A percentile compares a stretch with the other conserved stretches of the same genome.
phyloP scores from a whole-genome alignment of 2,113 vertebrate genomes.

The Phaethornis superciliosus region DNA sequence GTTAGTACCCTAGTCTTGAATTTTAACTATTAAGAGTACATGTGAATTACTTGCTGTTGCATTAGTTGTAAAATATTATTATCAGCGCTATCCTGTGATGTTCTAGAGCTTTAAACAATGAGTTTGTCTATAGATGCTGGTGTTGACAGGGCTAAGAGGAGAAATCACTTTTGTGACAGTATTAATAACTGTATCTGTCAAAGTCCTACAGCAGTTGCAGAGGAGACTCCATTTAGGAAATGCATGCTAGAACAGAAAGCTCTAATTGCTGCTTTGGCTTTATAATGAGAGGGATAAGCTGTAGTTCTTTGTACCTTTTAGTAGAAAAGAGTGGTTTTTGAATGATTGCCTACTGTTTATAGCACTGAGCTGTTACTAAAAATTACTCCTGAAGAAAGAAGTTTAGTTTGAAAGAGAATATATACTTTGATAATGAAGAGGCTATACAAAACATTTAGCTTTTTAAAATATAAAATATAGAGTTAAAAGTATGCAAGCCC shows the following conservation, averaged over 20 bases:
- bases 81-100: constrained; percentile 36
- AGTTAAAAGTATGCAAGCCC: not conserved
- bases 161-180: not conserved
- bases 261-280: constrained; percentile 1
- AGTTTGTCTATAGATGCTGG: constrained; percentile 36
- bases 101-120: constrained; percentile 39
- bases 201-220: not conserved
- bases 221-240: not conserved
- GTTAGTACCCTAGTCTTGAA: constrained; percentile 45
- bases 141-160: constrained; percentile 9
- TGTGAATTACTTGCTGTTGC: constrained; percentile 47
- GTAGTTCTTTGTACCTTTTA: not conserved
- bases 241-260: not conserved
- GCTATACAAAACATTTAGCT: constrained; percentile 18
- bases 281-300: not conserved
- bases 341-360: not conserved
- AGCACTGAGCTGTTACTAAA: constrained; percentile 5
- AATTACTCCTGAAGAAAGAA: not conserved
- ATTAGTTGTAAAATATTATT: constrained; percentile 52
- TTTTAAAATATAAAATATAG: constrained; percentile 13
- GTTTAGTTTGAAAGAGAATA: constrained; percentile 35
- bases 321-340: not conserved
- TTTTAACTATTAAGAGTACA: constrained; percentile 53
- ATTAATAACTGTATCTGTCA: not conserved
- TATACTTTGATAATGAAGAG: constrained; percentile 50